Evolutionary conservation across 2,888 invertebrate genomes (phyloP).

Genomic region (Acronicta aceris): DNA sequence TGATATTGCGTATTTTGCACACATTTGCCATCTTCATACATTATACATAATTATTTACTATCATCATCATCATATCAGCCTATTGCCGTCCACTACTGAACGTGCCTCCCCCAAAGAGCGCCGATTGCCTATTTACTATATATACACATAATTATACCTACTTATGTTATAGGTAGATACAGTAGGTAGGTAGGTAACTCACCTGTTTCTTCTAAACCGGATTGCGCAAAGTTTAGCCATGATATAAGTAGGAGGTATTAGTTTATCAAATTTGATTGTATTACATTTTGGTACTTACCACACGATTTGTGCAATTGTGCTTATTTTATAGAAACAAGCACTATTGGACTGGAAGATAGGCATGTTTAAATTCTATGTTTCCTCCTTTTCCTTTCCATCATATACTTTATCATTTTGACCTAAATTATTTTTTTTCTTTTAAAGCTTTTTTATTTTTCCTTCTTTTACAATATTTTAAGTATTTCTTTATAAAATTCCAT

Average conservation of each 20-base stretch:
- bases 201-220: slow-evolving; percentile 1
- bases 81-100: too few relatives aligned
- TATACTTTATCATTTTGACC: slow-evolving; percentile 13
- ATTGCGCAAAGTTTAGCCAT: background rate
- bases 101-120: too few relatives aligned
- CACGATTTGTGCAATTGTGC: too few relatives aligned
- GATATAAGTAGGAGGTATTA: too few relatives aligned
- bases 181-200: too few relatives aligned
- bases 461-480: slow-evolving; percentile 67
- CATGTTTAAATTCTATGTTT: slow-evolving; percentile 12
- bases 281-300: background rate
- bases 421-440: slow-evolving; percentile 55
- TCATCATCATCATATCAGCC: too few relatives aligned
- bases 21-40: too few relatives aligned
- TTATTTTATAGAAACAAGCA: background rate
- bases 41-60: too few relatives aligned
- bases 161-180: background rate
- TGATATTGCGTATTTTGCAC: too few relatives aligned
- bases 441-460: slow-evolving; percentile 36
- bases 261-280: background rate
- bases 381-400: slow-evolving; percentile 11
- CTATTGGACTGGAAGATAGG: background rate
- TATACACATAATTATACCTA: too few relatives aligned
- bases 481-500: slow-evolving; percentile 63
- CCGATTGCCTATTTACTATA: too few relatives aligned